Evolutionary conservation across 2,113 vertebrate species (phyloP).

Genomic region (Beaufortia kweichowensis): DNA sequence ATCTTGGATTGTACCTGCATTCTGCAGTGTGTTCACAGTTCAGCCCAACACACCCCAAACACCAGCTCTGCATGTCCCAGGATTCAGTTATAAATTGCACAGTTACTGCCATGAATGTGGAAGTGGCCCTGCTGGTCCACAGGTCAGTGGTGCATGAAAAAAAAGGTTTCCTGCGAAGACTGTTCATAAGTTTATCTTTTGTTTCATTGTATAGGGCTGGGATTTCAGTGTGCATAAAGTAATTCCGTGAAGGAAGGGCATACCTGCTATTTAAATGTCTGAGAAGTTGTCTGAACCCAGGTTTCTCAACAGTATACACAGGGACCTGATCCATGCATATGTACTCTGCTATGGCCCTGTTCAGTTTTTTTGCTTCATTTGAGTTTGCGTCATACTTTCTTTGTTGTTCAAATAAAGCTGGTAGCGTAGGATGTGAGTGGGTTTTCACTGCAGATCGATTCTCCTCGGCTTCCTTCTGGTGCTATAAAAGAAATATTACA

Average conservation of each 20-base stretch:
- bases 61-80: slow-evolving; percentile 43
- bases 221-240: slow-evolving; percentile 14
- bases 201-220: not conserved
- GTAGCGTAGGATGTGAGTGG: not conserved
- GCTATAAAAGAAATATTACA: too few relatives aligned
- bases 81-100: slow-evolving; percentile 35
- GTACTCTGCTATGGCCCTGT: not conserved
- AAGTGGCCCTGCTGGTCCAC: slow-evolving; percentile 31
- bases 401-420: not conserved
- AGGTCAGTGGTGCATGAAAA: slow-evolving; percentile 40
- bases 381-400: not conserved
- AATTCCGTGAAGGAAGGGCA: slow-evolving; percentile 9
- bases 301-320: slow-evolving; percentile 33
- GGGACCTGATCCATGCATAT: slow-evolving; percentile 22
- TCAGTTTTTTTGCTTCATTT: not conserved
- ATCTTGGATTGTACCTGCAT: too few relatives aligned
- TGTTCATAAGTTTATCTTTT: not conserved
- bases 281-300: slow-evolving; percentile 25
- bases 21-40: slow-evolving; percentile 27
- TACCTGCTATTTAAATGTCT: slow-evolving; percentile 2
- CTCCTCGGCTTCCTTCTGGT: not conserved
- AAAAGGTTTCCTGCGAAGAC: not conserved
- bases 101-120: slow-evolving; percentile 36
- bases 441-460: not conserved
- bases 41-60: slow-evolving; percentile 17